These are phyloP conservation scores for Conchocele bisecta DNA, from an alignment of 2,888 invertebrate species.

Conservation along the genomic window DNA sequence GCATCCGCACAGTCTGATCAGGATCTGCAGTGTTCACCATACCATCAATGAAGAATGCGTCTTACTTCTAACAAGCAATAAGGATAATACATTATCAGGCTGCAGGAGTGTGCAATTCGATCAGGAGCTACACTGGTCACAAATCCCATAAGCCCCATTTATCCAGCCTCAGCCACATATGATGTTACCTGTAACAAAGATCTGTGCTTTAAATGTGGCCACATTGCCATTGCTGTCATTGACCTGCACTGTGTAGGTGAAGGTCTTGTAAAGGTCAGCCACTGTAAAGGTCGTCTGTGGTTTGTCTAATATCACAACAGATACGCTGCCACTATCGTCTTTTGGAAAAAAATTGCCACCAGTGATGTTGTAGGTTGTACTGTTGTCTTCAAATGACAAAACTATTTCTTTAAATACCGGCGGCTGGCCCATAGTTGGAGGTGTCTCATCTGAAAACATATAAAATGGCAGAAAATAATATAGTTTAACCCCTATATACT, in stretches of 20 bases:
- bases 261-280: constrained; percentile 31
- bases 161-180: no score
- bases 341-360: constrained; percentile 7
- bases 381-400: constrained; percentile 8
- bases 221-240: constrained; percentile 23
- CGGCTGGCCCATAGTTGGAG: constrained; percentile 61
- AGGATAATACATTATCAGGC: no score
- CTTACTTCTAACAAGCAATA: no score
- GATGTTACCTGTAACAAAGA: constrained; percentile 45
- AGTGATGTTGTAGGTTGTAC: not conserved
- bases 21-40: no score
- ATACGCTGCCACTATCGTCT: constrained; percentile 39
- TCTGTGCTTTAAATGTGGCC: constrained; percentile 29
- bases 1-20: no score
- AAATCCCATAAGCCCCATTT: no score
- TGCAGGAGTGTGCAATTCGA: no score
- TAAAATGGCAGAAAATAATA: no score
- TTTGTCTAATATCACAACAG: not conserved
- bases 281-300: constrained; percentile 5
- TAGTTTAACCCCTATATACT: no score
- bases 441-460: constrained; percentile 61
- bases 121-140: no score
- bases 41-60: no score
- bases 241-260: constrained; percentile 22
- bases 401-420: not conserved